Evolutionary conservation across 2,888 invertebrate genomes (phyloP), one percentile per base, ranked within the genome.

Genomic region (Priocnemis perturbator): DNA sequence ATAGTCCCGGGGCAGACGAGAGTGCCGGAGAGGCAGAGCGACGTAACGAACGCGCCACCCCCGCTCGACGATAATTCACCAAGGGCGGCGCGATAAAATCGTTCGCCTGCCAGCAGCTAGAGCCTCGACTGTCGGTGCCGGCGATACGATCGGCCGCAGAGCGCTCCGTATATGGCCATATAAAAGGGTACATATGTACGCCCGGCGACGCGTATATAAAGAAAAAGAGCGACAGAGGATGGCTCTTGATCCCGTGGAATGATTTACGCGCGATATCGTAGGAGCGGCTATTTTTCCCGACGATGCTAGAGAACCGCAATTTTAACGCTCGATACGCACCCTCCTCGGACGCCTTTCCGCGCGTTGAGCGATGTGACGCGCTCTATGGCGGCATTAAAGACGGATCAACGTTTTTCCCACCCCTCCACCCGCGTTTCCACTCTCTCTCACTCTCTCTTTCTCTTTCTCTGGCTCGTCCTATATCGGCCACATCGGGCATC

Each of bases 131-230:
- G 59, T 70, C 63, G 61, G 47, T 65, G 60, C 9, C 50, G 45
- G 59, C 67, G 65, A 68, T 71, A 71, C 69, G 69, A 67, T 57
- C 71, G 65, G 30, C 71, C 53, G 65, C 67, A 71, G 69, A 74
- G 37, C 64, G 59, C 60, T 67, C 11, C 57, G 30, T 63, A 65
- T 14, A 21, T 37, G 37, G 37, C 7, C 1, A 11, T 37, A 37
- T 37, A 7, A 11, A 37, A 55, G 26, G 11, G 37, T 37, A 37
- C 37, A 37, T 26, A 26, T 26, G 5, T 26, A 26, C 26, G 5
- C 26, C 3, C 2, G 2, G 5, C 26, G 5, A 26, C 5, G 37
- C 11, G 37, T 37, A 37, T 37, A 50, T 67, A 66, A 65, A 11
- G 37, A 37, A 37, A 9, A 37, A 37, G 37, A 57, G 55, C 62